Evolutionary conservation across 1,140 invertebrate species (phyloP).

Genomic region (Bombus sibiricus): DNA sequence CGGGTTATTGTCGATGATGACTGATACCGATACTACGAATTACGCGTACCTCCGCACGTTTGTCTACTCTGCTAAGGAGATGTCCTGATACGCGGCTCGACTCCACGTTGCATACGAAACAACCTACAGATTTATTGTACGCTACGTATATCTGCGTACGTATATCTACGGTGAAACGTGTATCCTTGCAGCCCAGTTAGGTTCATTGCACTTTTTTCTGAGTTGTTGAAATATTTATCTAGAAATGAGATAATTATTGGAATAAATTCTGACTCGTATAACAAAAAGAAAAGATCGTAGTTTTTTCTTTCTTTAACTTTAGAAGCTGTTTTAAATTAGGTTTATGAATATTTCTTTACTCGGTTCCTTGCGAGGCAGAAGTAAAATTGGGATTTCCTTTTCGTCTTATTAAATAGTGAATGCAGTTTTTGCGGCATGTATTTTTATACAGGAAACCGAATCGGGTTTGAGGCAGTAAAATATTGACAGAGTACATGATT

Average conservation of each 20-base stretch:
- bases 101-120: constrained; percentile 14
- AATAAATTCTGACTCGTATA: too few species aligned
- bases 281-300: too few species aligned
- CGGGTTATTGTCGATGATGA: constrained; percentile 47
- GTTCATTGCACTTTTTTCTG: too few species aligned
- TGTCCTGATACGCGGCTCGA: neutral
- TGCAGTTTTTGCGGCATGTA: too few species aligned
- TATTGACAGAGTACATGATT: neutral
- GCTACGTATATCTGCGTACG: too few species aligned
- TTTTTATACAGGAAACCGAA: neutral
- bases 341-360: neutral
- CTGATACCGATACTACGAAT: constrained; percentile 39
- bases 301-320: too few species aligned
- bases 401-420: neutral
- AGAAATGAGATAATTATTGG: too few species aligned
- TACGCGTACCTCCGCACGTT: neutral
- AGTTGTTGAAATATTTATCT: too few species aligned
- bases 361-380: neutral
- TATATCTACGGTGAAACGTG: too few species aligned
- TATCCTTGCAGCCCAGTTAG: too few species aligned
- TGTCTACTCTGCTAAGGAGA: constrained; percentile 5
- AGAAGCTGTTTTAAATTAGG: neutral
- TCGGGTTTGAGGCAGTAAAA: neutral
- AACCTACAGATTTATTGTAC: constrained; percentile 25
- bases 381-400: neutral